Conservation (phyloP, 2,888 invertebrate species). For the Cyclophora albipunctata region DNA sequence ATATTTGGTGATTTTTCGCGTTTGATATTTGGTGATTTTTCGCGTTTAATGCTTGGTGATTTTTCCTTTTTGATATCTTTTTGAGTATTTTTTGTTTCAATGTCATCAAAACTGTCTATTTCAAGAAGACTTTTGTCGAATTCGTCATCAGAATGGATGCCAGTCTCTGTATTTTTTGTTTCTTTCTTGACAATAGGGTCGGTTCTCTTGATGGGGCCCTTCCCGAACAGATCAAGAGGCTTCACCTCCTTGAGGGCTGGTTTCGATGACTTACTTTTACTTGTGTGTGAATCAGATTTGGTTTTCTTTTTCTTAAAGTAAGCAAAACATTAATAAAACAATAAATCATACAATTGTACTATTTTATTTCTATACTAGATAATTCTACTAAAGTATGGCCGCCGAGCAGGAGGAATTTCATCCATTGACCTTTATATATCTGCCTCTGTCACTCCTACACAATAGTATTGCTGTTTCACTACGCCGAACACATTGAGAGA, state of each 20-base stretch:
- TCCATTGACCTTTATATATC: too few relatives aligned
- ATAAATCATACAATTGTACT: neutral
- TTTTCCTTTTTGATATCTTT: constrained; percentile 6
- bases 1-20: constrained; percentile 5
- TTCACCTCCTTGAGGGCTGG: constrained; percentile 51
- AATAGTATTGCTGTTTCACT: too few relatives aligned
- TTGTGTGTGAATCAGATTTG: constrained; percentile 36
- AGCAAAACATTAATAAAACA: neutral
- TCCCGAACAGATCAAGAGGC: constrained; percentile 77
- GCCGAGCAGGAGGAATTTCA: too few relatives aligned
- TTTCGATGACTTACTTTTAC: constrained; percentile 35
- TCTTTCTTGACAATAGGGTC: constrained; percentile 61
- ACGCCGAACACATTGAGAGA: too few relatives aligned
- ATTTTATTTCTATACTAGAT: too few relatives aligned
- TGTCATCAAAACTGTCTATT: constrained; percentile 73
- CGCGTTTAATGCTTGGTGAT: constrained; percentile 5
- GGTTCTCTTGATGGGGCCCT: constrained; percentile 74
- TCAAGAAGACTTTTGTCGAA: constrained; percentile 81
- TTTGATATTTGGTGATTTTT: constrained; percentile 4
- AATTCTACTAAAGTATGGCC: too few relatives aligned
- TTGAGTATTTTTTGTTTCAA: constrained; percentile 11
- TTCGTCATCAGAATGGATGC: constrained; percentile 80
- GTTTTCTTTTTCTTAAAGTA: constrained; percentile 45
- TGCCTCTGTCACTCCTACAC: too few relatives aligned
- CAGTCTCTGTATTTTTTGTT: constrained; percentile 61